Evolutionary conservation across 2,888 invertebrate species (phyloP).

Genomic region (Nomada ferruginata): DNA sequence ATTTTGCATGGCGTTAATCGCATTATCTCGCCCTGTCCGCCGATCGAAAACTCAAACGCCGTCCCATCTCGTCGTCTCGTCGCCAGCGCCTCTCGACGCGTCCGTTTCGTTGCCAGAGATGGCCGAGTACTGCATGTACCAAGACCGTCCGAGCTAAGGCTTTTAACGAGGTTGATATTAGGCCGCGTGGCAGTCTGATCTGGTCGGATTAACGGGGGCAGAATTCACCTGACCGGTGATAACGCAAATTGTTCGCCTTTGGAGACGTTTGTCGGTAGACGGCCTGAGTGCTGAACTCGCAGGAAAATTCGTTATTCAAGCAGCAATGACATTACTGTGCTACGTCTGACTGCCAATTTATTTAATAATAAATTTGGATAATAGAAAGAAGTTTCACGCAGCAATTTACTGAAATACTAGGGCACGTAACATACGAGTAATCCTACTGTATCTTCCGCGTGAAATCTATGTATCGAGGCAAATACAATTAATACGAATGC

Average conservation of each 20-base stretch:
- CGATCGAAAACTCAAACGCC: slow-evolving; percentile 73
- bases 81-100: slow-evolving; percentile 38
- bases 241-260: neutral
- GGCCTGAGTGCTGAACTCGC: neutral
- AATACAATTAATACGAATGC: slow-evolving; percentile 24
- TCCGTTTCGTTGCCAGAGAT: slow-evolving; percentile 50
- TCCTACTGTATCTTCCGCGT: slow-evolving; percentile 14
- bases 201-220: neutral
- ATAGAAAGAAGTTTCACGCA: neutral
- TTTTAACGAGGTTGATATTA: slow-evolving; percentile 55
- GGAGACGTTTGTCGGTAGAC: neutral
- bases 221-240: neutral
- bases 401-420: neutral
- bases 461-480: slow-evolving; percentile 6
- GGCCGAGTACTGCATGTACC: slow-evolving; percentile 7
- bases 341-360: too few species aligned
- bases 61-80: slow-evolving; percentile 44
- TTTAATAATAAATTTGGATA: too few species aligned
- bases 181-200: slow-evolving; percentile 6
- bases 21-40: slow-evolving; percentile 69
- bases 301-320: too few species aligned
- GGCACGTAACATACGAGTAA: slow-evolving; percentile 5
- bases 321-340: too few species aligned
- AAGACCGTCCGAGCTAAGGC: slow-evolving; percentile 18
- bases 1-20: slow-evolving; percentile 78